These are phyloP conservation scores for Cervus canadensis DNA, from an alignment of 2,113 vertebrate genomes.

Conservation along the genomic window DNA sequence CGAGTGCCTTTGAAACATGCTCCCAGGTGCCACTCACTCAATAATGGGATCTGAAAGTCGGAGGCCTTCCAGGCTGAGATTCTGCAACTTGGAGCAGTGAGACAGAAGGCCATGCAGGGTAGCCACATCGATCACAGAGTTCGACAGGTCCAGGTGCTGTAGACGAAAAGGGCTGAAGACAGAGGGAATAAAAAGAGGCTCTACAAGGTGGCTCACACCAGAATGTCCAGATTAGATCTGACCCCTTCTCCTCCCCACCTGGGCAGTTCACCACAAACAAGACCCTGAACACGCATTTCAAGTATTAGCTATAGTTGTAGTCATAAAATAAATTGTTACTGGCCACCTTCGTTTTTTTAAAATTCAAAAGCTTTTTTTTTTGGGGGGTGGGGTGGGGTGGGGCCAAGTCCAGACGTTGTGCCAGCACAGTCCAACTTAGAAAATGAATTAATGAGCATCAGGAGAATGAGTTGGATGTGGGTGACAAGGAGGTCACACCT, in stretches of 20 bases:
- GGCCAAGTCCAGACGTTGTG: background rate
- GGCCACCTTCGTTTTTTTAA: background rate
- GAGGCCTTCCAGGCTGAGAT: slow-evolving; percentile 91
- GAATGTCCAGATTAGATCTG: background rate
- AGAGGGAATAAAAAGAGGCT: background rate
- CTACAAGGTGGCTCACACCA: background rate
- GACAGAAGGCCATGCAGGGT: slow-evolving; percentile 84
- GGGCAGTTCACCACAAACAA: background rate
- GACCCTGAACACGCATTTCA: background rate
- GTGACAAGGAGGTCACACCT: background rate
- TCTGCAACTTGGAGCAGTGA: slow-evolving; percentile 84
- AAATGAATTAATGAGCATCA: background rate
- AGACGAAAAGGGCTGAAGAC: slow-evolving; percentile 83
- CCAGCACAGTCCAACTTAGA: background rate
- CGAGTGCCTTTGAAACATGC: background rate
- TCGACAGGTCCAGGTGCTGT: slow-evolving; percentile 90
- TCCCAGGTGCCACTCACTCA: slow-evolving; percentile 78
- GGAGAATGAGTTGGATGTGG: background rate
- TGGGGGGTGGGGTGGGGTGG: too few relatives aligned
- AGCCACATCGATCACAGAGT: slow-evolving; percentile 81
- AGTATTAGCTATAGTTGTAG: background rate
- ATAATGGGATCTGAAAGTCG: slow-evolving; percentile 87
- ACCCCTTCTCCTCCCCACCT: background rate
- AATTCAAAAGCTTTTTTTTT: background rate
- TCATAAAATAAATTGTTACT: background rate